These are phyloP conservation scores for Colletes collaris DNA, from an alignment of 2,888 invertebrate species.

Conservation along the genomic window DNA sequence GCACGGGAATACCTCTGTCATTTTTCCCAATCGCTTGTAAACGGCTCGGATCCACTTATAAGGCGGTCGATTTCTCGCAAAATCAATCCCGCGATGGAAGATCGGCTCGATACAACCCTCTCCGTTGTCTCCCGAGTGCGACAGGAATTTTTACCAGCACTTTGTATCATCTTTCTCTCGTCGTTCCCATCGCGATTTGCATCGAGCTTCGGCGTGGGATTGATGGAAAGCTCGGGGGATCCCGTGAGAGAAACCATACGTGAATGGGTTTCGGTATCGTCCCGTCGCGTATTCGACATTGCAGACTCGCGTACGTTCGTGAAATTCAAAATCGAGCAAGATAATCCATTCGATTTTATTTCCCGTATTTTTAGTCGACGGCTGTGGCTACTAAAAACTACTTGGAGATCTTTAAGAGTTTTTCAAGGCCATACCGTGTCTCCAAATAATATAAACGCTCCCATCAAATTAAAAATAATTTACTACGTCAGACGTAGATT, in stretches of 20 bases:
- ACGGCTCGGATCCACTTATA: too few relatives aligned
- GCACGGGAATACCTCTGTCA: constrained; percentile 1
- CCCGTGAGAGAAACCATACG: constrained; percentile 59
- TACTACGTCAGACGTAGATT: too few relatives aligned
- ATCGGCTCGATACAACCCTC: constrained; percentile 48
- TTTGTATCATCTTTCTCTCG: constrained; percentile 70
- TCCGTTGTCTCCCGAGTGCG: constrained; percentile 73
- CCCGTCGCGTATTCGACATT: not conserved
- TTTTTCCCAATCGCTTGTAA: too few relatives aligned
- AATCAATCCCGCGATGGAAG: constrained; percentile 65
- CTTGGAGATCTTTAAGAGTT: too few relatives aligned
- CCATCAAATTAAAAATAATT: too few relatives aligned
- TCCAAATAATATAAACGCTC: too few relatives aligned
- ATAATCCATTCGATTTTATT: too few relatives aligned
- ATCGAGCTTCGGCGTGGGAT: constrained; percentile 42
- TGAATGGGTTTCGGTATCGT: constrained; percentile 60
- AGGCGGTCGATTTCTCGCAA: constrained; percentile 37
- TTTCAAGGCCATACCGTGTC: too few relatives aligned
- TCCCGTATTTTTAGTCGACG: too few relatives aligned
- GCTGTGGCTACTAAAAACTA: too few relatives aligned
- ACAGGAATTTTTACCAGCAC: constrained; percentile 76
- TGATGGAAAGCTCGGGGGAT: constrained; percentile 42
- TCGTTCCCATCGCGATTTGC: constrained; percentile 50
- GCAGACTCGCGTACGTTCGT: constrained; percentile 11
- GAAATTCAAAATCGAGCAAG: constrained; percentile 19